Conservation (phyloP, 1,140 invertebrate genomes). For the Wasmannia auropunctata region DNA sequence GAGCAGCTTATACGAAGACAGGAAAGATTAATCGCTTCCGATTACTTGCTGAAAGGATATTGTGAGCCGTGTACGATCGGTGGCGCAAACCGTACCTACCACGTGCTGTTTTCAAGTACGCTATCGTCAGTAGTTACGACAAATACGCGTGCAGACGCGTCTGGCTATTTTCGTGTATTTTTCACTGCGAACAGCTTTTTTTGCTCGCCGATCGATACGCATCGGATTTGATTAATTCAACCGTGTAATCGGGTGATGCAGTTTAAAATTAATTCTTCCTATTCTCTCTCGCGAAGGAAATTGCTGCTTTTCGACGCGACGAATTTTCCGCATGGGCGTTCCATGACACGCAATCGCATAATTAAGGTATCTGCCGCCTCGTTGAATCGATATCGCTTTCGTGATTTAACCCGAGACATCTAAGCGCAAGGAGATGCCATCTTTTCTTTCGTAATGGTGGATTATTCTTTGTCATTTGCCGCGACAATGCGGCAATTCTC, state of each 20-base stretch:
- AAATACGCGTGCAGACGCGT: neutral
- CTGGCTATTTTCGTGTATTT: neutral
- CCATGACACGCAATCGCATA: slow-evolving; percentile 30
- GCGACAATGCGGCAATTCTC: slow-evolving; percentile 10
- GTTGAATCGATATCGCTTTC: slow-evolving; percentile 9
- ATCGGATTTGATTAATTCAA: slow-evolving; percentile 23
- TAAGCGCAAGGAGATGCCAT: neutral
- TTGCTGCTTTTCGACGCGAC: neutral
- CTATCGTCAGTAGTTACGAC: neutral
- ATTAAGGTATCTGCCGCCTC: slow-evolving; percentile 15
- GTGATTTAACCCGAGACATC: slow-evolving; percentile 22
- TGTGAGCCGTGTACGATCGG: neutral
- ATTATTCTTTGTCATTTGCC: slow-evolving; percentile 12
- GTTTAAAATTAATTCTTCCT: slow-evolving; percentile 30
- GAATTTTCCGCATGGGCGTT: neutral
- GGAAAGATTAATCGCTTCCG: slow-evolving; percentile 50
- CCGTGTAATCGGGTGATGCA: slow-evolving; percentile 14
- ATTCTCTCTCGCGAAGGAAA: slow-evolving; percentile 16
- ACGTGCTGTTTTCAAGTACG: neutral
- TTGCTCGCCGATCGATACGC: neutral
- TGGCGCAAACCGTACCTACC: no score
- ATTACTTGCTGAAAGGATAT: slow-evolving; percentile 47
- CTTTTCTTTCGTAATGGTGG: neutral
- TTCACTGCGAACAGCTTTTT: neutral
- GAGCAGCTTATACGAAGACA: slow-evolving; percentile 35